Percentiles rank a stretch among this genome's conserved stretches.
phyloP scores from a whole-genome alignment of 2,888 invertebrate species.

The Andrena fulva region DNA sequence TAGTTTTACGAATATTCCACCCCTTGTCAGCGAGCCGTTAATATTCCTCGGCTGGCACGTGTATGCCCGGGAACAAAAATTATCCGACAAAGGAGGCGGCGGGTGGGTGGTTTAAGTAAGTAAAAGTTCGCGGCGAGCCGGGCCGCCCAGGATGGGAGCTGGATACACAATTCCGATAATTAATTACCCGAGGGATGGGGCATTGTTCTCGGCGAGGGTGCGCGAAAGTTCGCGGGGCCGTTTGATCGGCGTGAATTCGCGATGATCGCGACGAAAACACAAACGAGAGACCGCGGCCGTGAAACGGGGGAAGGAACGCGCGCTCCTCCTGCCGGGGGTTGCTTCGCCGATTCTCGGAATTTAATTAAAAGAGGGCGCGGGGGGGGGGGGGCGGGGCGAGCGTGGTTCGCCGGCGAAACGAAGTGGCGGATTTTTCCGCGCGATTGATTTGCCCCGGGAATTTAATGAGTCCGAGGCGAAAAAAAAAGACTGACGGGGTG shows the following conservation, averaged over 20 bases:
- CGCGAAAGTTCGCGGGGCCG: conserved; percentile 13
- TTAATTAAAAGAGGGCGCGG: conserved; percentile 35
- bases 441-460: conserved; percentile 30
- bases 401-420: conserved; percentile 14
- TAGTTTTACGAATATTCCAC: conserved; percentile 82
- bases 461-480: background rate
- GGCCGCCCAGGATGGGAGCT: background rate
- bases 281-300: background rate
- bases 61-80: conserved; percentile 58
- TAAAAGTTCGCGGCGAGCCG: conserved; percentile 38
- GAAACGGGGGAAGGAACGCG: background rate
- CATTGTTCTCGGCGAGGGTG: conserved; percentile 18
- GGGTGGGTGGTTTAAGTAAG: conserved; percentile 25
- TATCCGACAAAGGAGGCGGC: conserved; percentile 15
- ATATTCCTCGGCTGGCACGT: conserved; percentile 66
- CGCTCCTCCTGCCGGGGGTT: background rate
- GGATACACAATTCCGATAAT: conserved; percentile 36
- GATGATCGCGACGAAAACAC: background rate
- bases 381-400: background rate
- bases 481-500: background rate
- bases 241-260: conserved; percentile 13
- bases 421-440: conserved; percentile 2
- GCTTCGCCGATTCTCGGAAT: conserved; percentile 31
- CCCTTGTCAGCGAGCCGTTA: conserved; percentile 75
- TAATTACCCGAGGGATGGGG: conserved; percentile 37